These are phyloP conservation scores for Microctenopoma stevenorrisi DNA, from an alignment of 2,797 vertebrate species.

Conservation along the genomic window DNA sequence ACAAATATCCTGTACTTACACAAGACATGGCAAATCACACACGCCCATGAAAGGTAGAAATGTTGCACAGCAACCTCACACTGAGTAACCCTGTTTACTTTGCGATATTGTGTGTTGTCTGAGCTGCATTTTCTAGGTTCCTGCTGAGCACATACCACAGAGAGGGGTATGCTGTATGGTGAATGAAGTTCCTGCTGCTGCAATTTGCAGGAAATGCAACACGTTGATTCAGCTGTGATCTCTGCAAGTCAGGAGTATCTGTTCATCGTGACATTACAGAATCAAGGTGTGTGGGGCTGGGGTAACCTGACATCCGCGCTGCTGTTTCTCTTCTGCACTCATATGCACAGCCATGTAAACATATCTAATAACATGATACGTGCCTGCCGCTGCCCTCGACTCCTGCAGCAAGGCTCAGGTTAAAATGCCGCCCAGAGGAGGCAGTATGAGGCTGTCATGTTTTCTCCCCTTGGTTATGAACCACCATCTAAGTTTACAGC, in stretches of 20 bases:
- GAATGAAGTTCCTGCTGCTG: conserved; percentile 40
- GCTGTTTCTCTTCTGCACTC: conserved; percentile 20
- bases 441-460: conserved; percentile 49
- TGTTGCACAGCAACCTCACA: conserved; percentile 32
- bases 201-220: conserved; percentile 51
- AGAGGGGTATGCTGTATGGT: conserved; percentile 9
- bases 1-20: conserved; percentile 55
- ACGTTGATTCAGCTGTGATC: conserved; percentile 53
- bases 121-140: conserved; percentile 19
- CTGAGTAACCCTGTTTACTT: conserved; percentile 50
- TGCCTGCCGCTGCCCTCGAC: conserved; percentile 21
- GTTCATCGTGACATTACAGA: conserved; percentile 29
- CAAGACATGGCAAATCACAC: conserved; percentile 53
- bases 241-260: conserved; percentile 26
- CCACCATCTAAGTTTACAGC: conserved; percentile 25
- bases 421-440: conserved; percentile 45
- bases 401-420: conserved; percentile 35
- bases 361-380: conserved; percentile 61
- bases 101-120: conserved; percentile 37
- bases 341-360: conserved; percentile 47
- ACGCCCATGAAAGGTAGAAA: conserved; percentile 48
- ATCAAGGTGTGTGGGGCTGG: neutral
- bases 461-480: conserved; percentile 35
- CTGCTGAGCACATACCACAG: conserved; percentile 21
- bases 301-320: conserved; percentile 42